Evolutionary conservation across 2,888 invertebrate species (phyloP).

Genomic region (Ichneumoninae sp.): DNA sequence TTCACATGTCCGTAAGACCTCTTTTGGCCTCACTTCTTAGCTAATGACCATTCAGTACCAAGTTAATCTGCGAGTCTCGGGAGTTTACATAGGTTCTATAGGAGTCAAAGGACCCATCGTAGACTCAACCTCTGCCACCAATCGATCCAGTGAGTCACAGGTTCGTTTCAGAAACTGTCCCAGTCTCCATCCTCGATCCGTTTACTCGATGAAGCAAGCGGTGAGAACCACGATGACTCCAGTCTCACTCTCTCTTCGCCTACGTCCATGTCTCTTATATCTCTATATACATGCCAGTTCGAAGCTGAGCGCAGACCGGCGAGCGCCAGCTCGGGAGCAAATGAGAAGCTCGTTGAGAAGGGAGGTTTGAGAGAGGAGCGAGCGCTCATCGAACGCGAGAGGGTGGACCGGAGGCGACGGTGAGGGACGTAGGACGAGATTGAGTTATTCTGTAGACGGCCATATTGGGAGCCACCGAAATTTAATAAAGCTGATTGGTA

Average conservation of each 20-base stretch:
- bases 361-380: constrained; percentile 11
- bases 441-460: constrained; percentile 70
- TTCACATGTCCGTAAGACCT: too few species aligned
- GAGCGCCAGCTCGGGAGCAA: constrained; percentile 2
- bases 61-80: constrained; percentile 36
- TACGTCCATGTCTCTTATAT: constrained; percentile 40
- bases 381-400: constrained; percentile 46
- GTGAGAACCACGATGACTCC: constrained; percentile 24
- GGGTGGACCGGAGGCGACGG: constrained; percentile 33
- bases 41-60: constrained; percentile 22
- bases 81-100: constrained; percentile 8
- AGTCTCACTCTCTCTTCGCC: constrained; percentile 16
- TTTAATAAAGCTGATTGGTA: constrained; percentile 73
- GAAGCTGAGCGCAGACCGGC: not conserved
- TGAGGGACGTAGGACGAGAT: constrained; percentile 62
- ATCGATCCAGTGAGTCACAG: constrained; percentile 50
- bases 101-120: not conserved
- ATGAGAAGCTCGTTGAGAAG: constrained; percentile 19
- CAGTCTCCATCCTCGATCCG: constrained; percentile 31
- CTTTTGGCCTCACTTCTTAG: not conserved
- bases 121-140: constrained; percentile 31
- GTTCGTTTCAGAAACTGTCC: constrained; percentile 24
- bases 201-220: constrained; percentile 35
- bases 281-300: constrained; percentile 19
- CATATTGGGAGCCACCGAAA: constrained; percentile 71